A percentile compares a stretch with the other conserved stretches of the same genome.
phyloP scores from a whole-genome alignment of 2,797 vertebrate genomes.

The Bufotes viridis region DNA sequence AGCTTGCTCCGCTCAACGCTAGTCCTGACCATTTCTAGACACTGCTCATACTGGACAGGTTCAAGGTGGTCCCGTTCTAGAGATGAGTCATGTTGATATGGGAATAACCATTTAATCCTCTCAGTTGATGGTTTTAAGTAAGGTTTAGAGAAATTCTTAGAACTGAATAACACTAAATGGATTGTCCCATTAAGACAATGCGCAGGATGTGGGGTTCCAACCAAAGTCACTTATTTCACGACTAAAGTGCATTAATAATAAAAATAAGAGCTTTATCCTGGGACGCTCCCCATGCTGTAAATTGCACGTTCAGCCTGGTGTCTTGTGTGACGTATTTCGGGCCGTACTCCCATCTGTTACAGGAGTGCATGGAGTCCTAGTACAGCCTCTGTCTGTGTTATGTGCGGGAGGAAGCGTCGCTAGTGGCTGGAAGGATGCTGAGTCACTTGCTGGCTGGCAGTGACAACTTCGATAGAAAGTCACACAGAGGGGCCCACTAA shows the following conservation, averaged over 20 bases:
- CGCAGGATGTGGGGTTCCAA: too few species aligned
- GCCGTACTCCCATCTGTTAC: conserved; percentile 30
- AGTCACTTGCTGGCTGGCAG: conserved; percentile 85
- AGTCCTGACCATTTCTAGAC: too few species aligned
- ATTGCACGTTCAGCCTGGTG: conserved; percentile 21
- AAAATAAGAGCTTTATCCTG: background rate
- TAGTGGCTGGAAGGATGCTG: conserved; percentile 76
- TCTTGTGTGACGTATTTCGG: conserved; percentile 42
- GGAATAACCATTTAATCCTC: too few species aligned
- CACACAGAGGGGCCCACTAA: conserved; percentile 75
- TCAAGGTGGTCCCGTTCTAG: too few species aligned
- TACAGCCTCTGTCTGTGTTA: conserved; percentile 59
- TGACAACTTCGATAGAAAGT: conserved; percentile 86
- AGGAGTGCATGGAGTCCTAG: conserved; percentile 21
- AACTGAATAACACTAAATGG: too few species aligned
- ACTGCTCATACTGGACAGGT: too few species aligned
- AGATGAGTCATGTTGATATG: too few species aligned
- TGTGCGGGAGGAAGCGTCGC: conserved; percentile 74
- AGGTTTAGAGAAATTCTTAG: too few species aligned
- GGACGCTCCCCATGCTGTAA: background rate
- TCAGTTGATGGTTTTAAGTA: too few species aligned
- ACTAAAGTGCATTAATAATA: background rate
- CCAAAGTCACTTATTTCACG: background rate
- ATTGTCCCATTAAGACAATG: too few species aligned
- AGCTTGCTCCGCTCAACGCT: too few species aligned